Conservation (phyloP, 2,113 vertebrate genomes). For the Otus sunia region DNA sequence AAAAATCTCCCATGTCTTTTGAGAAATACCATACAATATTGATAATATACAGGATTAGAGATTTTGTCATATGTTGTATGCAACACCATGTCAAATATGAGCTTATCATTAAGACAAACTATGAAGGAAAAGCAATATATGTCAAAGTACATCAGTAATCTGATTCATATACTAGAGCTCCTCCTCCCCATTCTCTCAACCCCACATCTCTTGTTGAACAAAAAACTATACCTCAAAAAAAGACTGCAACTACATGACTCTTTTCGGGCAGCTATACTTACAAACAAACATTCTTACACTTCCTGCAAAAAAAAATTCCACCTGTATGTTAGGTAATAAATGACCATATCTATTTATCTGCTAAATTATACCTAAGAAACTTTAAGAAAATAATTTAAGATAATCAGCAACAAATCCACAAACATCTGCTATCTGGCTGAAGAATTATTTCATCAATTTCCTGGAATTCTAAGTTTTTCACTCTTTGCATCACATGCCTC, state of each 20-base stretch:
- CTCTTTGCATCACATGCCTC: background rate
- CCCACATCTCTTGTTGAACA: background rate
- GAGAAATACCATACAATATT: background rate
- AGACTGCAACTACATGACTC: background rate
- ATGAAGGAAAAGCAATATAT: background rate
- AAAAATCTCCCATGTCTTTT: background rate
- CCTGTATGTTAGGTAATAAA: background rate
- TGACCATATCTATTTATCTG: background rate
- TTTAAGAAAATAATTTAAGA: background rate
- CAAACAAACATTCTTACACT: background rate
- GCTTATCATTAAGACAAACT: background rate
- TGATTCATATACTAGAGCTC: background rate
- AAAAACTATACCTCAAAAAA: background rate
- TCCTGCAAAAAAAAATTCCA: background rate
- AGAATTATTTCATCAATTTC: background rate
- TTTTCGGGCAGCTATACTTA: background rate
- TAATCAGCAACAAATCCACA: background rate
- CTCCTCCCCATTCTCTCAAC: background rate
- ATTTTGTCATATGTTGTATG: background rate
- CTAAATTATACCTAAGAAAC: background rate
- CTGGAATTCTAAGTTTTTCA: background rate
- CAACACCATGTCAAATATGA: background rate
- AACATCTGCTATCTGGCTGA: background rate
- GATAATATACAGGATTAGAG: background rate
- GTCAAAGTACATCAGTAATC: background rate